phyloP scores from a whole-genome alignment of 2,888 invertebrate species.

The Osedax frankpressi region DNA sequence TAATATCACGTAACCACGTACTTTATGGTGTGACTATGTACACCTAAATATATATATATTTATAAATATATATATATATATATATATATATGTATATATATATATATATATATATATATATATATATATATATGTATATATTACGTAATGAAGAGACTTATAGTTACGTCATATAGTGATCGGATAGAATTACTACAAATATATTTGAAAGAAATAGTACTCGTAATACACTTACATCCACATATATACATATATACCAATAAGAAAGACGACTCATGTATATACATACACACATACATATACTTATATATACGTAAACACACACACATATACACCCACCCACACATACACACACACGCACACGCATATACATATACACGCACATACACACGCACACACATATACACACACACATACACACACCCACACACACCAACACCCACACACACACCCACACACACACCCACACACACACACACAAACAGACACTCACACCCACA shows the following conservation, averaged over 20 bases:
- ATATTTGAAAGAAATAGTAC: too few relatives aligned
- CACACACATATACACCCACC: background rate
- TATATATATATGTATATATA: background rate
- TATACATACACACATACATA: background rate
- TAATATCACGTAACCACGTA: too few relatives aligned
- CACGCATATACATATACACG: background rate
- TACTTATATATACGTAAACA: background rate
- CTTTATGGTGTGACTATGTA: too few relatives aligned
- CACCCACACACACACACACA: too few relatives aligned
- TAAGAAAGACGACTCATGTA: background rate
- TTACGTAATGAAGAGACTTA: too few relatives aligned
- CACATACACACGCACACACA: background rate
- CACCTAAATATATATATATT: too few relatives aligned
- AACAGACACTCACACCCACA: too few relatives aligned
- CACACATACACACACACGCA: background rate
- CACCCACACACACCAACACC: too few relatives aligned
- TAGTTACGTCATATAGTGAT: too few relatives aligned
- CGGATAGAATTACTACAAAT: too few relatives aligned
- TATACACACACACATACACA: background rate
- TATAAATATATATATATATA: background rate
- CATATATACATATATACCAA: background rate
- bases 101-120: background rate
- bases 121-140: background rate
- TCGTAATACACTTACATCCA: too few relatives aligned
- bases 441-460: too few relatives aligned